phyloP scores from a whole-genome alignment of 2,797 vertebrate genomes.

The Oceanodroma leucorhoa region DNA sequence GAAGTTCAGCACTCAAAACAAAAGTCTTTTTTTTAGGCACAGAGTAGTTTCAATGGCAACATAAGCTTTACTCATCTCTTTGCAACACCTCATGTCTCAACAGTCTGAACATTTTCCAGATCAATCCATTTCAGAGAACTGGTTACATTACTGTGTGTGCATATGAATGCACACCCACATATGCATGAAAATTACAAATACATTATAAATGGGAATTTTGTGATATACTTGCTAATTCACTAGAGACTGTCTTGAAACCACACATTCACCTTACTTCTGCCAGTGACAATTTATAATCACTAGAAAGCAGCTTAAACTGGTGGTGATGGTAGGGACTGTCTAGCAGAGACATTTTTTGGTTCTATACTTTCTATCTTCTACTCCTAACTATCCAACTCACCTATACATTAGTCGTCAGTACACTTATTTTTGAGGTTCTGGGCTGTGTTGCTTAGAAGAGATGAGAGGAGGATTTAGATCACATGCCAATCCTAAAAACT shows the following conservation, averaged over 20 bases:
- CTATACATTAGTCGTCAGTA: neutral
- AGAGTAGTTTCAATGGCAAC: neutral
- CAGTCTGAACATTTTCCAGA: neutral
- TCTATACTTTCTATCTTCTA: neutral
- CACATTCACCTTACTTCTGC: neutral
- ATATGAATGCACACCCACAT: rapidly evolving
- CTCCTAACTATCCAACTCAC: neutral
- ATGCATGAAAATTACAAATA: neutral
- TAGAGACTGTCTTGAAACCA: neutral
- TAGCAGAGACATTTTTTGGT: neutral
- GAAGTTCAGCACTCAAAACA: neutral
- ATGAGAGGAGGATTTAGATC: neutral
- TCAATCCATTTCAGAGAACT: neutral
- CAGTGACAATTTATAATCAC: neutral
- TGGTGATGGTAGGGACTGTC: neutral
- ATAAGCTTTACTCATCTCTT: neutral
- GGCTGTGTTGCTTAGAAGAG: neutral
- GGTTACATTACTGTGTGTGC: neutral
- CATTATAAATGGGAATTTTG: neutral
- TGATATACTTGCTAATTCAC: neutral
- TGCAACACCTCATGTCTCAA: neutral
- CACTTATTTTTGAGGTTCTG: neutral
- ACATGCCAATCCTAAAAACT: neutral
- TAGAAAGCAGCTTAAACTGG: neutral
- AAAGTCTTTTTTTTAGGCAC: neutral